Conservation (phyloP, 2,113 vertebrate genomes). For the Myiozetetes cayanensis region DNA sequence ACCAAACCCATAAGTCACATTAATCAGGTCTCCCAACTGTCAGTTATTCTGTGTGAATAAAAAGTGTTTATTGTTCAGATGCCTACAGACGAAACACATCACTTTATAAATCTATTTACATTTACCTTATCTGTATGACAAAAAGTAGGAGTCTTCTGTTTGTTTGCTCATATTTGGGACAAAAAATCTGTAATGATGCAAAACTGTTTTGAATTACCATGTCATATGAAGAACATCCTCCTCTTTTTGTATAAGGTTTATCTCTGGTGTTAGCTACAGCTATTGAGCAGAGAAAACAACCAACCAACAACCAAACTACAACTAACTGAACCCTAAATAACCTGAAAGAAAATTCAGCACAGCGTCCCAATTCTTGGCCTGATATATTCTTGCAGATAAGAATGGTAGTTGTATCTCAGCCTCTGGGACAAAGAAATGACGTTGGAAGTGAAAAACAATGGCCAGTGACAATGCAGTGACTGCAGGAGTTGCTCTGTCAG, state of each 20-base stretch:
- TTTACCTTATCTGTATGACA: background rate
- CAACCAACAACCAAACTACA: background rate
- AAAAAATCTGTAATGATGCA: background rate
- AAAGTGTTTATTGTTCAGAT: background rate
- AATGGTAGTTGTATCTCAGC: background rate
- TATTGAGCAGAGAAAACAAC: background rate
- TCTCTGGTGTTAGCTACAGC: background rate
- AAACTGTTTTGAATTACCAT: background rate
- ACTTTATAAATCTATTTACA: background rate
- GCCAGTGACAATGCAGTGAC: background rate
- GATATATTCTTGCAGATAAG: background rate
- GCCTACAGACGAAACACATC: background rate
- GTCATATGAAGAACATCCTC: background rate
- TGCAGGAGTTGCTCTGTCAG: fast-evolving
- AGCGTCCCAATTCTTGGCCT: background rate
- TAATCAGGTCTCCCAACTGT: background rate
- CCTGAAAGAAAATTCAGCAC: background rate
- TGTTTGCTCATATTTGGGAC: background rate
- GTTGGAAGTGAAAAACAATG: background rate
- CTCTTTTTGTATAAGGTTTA: background rate
- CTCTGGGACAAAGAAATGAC: background rate
- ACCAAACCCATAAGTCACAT: background rate
- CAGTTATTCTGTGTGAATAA: background rate
- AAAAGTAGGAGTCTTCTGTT: background rate
- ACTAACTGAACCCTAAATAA: background rate